Evolutionary conservation across 2,797 vertebrate genomes (phyloP).

Genomic region (Crypturellus tataupa): DNA sequence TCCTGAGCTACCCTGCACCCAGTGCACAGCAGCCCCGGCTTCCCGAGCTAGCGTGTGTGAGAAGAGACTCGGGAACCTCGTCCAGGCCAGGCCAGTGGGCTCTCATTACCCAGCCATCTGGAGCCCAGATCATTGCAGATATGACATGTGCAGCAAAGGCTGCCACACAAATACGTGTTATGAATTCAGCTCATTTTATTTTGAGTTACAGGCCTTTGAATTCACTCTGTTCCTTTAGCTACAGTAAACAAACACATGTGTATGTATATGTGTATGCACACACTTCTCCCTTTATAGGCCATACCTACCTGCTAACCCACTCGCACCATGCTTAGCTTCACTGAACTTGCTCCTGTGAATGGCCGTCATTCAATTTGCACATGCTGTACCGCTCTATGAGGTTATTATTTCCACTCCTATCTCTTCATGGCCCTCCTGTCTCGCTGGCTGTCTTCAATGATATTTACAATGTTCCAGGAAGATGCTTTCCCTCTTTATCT

Average conservation of each 20-base stretch:
- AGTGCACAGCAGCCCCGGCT: constrained; percentile 33
- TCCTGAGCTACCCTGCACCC: neutral
- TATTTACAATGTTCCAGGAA: constrained; percentile 1
- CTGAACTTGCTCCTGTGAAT: neutral
- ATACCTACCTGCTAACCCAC: neutral
- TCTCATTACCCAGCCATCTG: constrained; percentile 69
- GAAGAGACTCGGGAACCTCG: constrained; percentile 36
- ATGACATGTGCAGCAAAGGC: constrained; percentile 62
- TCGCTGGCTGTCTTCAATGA: neutral
- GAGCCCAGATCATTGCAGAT: constrained; percentile 58
- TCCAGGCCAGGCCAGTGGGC: constrained; percentile 48
- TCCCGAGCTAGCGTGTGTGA: neutral
- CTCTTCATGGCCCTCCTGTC: neutral
- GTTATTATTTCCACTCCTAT: neutral
- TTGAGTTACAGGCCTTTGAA: constrained; percentile 52
- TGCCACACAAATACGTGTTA: constrained; percentile 64
- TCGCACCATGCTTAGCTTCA: neutral
- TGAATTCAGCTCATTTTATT: constrained; percentile 66
- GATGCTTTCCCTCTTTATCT: constrained; percentile 21
- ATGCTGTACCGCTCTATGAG: neutral
- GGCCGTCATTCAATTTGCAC: neutral
- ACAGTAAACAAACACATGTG: constrained; percentile 46
- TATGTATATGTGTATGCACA: neutral
- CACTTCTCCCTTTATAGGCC: neutral
- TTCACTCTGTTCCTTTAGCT: constrained; percentile 41